Evolutionary conservation across 2,797 vertebrate species (phyloP), one percentile per base, ranked within the genome.

Genomic region (Morus bassanus): DNA sequence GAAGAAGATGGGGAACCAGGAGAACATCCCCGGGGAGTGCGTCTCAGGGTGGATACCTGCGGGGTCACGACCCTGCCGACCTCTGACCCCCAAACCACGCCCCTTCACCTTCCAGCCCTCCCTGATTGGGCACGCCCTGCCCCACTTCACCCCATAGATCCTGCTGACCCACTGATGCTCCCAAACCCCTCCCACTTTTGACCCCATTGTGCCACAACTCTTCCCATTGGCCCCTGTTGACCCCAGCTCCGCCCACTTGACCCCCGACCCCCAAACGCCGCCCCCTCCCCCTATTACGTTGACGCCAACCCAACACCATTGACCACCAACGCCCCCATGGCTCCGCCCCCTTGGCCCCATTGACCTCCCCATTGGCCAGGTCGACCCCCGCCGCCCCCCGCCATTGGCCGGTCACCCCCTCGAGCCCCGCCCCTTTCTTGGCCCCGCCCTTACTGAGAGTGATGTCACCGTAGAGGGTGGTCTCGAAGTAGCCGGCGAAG

Each of bases 1-100:
- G 96, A 99, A 99, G 61, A 99, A 98, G 92, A 99, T 99, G 43
- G 99, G 99, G 96, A 99, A 99, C 99, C 99, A 99, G 12, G 99
- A 99, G 97, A 99, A 99, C 99, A 99, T 99, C 60, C 99, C 99
- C 18, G 99, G 99, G 31, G 99, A 99, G 95, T 99, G 99, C 0
- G 99, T 99, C 33, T 99, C 98, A 72, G 99, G 99, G 93, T 98
- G 99, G 96, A 99, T 99, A 97, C 99, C 99, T 99, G 91, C 19
- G 61, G 39, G 63, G 50, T 22, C 48, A 17, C 6, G 16, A n/a
- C 43, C 41, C 35, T 28, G 37, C 59, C 5, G 18, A 61, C 60
- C 59, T 61, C 51, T 51, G 51, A 53, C 27, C 51, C 16, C 51
- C 27, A 53, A 28, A 25, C 51, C 27, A 24, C 50, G 15, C 51